These are phyloP conservation scores for Eristalis arbustorum DNA, from an alignment of 2,888 invertebrate species.

Conservation along the genomic window DNA sequence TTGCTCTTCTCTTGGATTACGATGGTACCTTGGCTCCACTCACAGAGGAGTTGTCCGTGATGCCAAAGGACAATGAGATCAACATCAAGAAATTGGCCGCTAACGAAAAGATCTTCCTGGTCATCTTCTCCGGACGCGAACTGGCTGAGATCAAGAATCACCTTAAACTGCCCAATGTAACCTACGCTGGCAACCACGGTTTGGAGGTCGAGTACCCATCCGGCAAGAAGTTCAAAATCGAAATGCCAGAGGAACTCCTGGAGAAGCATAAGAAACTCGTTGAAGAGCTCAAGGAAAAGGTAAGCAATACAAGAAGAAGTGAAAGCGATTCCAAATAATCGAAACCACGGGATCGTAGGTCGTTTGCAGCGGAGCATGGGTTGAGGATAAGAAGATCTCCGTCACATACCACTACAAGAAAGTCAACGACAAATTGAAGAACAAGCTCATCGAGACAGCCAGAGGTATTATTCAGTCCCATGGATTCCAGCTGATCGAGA, in stretches of 20 bases:
- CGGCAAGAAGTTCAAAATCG: constrained; percentile 88
- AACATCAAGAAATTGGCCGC: constrained; percentile 86
- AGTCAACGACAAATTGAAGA: constrained; percentile 83
- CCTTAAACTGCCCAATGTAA: constrained; percentile 83
- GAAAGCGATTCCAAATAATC: not conserved
- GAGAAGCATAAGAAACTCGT: constrained; percentile 85
- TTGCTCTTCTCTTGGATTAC: constrained; percentile 87
- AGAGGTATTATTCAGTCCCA: constrained; percentile 84
- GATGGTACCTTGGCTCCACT: constrained; percentile 89
- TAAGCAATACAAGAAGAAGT: constrained; percentile 71
- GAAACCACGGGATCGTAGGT: constrained; percentile 79
- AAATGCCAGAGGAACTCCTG: constrained; percentile 87
- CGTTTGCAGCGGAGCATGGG: constrained; percentile 88
- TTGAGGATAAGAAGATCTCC: constrained; percentile 88
- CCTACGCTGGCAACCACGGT: constrained; percentile 89
- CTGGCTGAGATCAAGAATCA: constrained; percentile 88
- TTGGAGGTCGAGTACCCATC: constrained; percentile 88
- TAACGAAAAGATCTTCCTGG: constrained; percentile 86
- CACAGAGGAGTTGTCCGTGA: constrained; percentile 83
- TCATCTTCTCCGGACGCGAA: constrained; percentile 87
- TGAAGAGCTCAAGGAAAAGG: constrained; percentile 85
- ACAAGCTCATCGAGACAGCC: constrained; percentile 83
- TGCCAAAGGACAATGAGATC: constrained; percentile 87
- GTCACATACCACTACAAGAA: constrained; percentile 88
- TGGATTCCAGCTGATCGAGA: constrained; percentile 85